Conservation (phyloP, 2,888 invertebrate genomes). For the Microctonus brassicae region DNA sequence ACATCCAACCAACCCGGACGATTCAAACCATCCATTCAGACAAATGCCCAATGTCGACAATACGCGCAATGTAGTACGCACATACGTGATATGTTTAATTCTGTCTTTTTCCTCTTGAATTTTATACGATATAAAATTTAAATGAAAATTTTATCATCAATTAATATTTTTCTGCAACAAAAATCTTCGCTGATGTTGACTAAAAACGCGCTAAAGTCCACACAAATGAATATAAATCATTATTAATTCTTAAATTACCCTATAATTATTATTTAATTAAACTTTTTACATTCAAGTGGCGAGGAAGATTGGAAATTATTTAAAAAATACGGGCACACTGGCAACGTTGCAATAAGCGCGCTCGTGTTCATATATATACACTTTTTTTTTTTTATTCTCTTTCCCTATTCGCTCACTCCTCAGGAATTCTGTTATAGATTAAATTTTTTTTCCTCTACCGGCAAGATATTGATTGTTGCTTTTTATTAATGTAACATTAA, state of each 20-base stretch:
- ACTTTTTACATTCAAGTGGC: too few species aligned
- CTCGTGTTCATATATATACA: neutral
- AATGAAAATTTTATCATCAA: too few species aligned
- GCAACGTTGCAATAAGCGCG: conserved; percentile 33
- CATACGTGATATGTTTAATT: neutral
- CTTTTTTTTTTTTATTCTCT: neutral
- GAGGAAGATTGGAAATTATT: too few species aligned
- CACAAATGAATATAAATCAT: too few species aligned
- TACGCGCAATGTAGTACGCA: neutral
- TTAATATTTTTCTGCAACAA: too few species aligned
- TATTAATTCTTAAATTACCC: too few species aligned
- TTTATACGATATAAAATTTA: too few species aligned
- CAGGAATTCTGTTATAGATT: conserved; percentile 67
- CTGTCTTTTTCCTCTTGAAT: too few species aligned
- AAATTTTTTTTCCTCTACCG: conserved; percentile 63
- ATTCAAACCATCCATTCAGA: neutral
- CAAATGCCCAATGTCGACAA: neutral
- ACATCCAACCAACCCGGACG: neutral
- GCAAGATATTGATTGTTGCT: conserved; percentile 70
- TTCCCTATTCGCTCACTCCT: conserved; percentile 49
- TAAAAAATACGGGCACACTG: too few species aligned
- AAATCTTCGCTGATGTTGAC: too few species aligned
- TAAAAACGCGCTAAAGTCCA: too few species aligned
- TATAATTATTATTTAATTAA: too few species aligned
- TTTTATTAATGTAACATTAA: conserved; percentile 70